A percentile compares a stretch with the other conserved stretches of the same genome.
phyloP scores from a whole-genome alignment of 2,888 invertebrate species.

The Cotesia congregata region DNA sequence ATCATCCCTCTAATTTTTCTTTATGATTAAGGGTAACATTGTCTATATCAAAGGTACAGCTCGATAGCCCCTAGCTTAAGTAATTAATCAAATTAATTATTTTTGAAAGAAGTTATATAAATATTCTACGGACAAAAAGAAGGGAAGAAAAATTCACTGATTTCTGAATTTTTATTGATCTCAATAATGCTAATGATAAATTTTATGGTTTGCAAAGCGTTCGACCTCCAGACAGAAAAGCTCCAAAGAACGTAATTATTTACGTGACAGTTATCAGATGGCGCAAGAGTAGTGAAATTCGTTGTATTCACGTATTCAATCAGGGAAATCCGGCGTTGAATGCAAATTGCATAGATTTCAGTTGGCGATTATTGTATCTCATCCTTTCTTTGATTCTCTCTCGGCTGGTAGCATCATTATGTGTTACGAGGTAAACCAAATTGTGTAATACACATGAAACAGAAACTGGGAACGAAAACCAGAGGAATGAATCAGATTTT shows the following conservation, averaged over 20 bases:
- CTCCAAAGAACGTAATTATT: not conserved
- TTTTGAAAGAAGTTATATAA: no score
- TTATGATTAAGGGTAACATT: no score
- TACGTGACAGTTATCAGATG: not conserved
- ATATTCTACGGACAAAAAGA: no score
- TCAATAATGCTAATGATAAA: no score
- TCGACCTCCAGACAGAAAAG: no score
- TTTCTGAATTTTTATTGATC: no score
- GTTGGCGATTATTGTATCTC: conserved; percentile 7
- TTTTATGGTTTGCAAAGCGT: no score
- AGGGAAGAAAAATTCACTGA: no score
- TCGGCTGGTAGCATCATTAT: conserved; percentile 22
- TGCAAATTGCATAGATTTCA: conserved; percentile 36
- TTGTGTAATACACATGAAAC: conserved; percentile 7
- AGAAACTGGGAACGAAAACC: not conserved
- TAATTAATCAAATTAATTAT: no score
- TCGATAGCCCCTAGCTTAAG: no score
- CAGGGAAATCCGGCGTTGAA: conserved; percentile 34
- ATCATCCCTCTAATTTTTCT: no score
- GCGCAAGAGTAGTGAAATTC: conserved; percentile 7
- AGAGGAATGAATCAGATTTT: conserved; percentile 8
- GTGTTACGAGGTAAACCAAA: conserved; percentile 22
- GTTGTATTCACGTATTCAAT: conserved; percentile 32
- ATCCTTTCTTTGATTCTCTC: not conserved
- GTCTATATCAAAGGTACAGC: no score